A percentile compares a stretch with the other conserved stretches of the same genome.
Conservation (phyloP, 1,140 invertebrate genomes). For the Helicoverpa armigera region DNA sequence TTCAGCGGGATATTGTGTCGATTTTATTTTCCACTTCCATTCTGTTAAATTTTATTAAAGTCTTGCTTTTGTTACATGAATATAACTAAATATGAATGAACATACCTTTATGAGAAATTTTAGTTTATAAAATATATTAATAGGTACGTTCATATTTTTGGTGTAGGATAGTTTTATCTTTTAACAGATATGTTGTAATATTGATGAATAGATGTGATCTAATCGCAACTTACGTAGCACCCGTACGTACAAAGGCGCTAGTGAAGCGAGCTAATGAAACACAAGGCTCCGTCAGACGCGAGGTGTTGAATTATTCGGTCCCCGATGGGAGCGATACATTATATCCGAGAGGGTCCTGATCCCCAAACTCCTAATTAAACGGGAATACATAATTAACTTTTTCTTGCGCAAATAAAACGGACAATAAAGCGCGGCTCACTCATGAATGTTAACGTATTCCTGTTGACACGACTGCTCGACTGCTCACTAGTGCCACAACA, state of each 20-base stretch:
- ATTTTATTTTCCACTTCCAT: neutral
- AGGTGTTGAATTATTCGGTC: constrained; percentile 33
- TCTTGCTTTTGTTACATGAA: neutral
- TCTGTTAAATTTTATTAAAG: neutral
- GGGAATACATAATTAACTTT: constrained; percentile 50
- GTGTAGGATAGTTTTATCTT: too few relatives aligned
- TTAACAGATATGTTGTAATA: too few relatives aligned
- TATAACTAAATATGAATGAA: neutral
- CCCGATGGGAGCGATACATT: constrained; percentile 31
- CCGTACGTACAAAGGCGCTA: neutral
- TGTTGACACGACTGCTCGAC: neutral
- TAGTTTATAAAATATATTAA: too few relatives aligned
- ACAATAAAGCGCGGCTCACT: constrained; percentile 50
- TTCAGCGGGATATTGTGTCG: neutral
- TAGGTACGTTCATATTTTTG: too few relatives aligned
- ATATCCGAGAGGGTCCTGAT: constrained; percentile 26
- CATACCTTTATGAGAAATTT: too few relatives aligned
- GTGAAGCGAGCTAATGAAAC: constrained; percentile 1
- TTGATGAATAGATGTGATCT: neutral
- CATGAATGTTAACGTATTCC: constrained; percentile 52
- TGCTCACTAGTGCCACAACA: neutral
- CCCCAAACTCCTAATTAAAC: constrained; percentile 48
- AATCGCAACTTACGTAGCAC: neutral
- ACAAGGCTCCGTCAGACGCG: neutral
- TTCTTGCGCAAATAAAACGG: constrained; percentile 46